Base-by-base conservation (phyloP, 2,888 invertebrate species). In the Thereva unica region DNA sequence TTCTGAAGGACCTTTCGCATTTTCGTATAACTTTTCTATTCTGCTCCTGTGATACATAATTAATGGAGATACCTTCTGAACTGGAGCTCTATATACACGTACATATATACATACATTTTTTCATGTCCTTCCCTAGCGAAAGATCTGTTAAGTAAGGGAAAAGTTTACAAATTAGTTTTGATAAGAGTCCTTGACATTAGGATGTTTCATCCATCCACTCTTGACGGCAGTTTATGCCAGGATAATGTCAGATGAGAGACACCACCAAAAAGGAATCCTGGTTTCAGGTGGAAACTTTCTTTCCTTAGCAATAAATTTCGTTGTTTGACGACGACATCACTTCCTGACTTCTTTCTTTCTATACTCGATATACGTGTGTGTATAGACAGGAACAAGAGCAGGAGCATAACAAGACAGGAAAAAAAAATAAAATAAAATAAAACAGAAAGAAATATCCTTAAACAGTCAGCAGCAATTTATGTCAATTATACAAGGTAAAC, bases 111-210 rank as follows among this genome's bases (percentile, higher is more conserved):
- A 23, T 23, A 23, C 2, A 23, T 23, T 23, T 23, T 23, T 23
- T 23, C 2, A 23, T 23, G 23, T 23, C 23, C 23, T 23, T 23
- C 34, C 44, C 34, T 56, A 34, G 42, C 38, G 42, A 34, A 23
- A 38, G 38, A 56, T 56, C 23, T 44, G 42, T 44, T 12, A 23
- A n/a, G 34, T 56, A 35, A 38, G 44, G 56, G 59, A 47, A 59
- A 55, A 59, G 59, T 59, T 59, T 59, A 59, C 59, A 59, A 59
- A 59, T 59, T 47, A 59, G 59, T 49, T 59, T 47, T 59, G 59
- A 59, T 49, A 49, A 59, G 59, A 59, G 59, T 59, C 49, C 49
- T 49, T 59, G 59, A 47, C 38, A 37, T 5, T 59, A 8, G 42
- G 59, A 41, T 59, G 37, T 47, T 59, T 47, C 12, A 59, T 45